Evolutionary conservation across 2,888 invertebrate species (phyloP).

Genomic region (Notocelia uddmanniana): DNA sequence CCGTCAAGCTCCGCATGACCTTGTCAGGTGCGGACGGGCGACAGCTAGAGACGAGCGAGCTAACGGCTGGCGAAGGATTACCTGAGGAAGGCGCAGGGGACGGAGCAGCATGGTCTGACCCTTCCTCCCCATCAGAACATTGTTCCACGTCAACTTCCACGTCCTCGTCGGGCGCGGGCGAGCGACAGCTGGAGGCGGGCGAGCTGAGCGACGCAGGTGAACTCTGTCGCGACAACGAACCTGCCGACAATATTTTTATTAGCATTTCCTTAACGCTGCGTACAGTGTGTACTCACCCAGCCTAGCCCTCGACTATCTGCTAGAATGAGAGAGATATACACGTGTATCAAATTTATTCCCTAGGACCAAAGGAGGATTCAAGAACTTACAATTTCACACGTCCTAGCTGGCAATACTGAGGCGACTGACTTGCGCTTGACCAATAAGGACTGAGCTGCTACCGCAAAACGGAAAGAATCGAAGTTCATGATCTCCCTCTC

Average conservation of each 20-base stretch:
- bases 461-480: too few species aligned
- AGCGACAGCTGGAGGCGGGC: slow-evolving; percentile 77
- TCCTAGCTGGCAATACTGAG: too few species aligned
- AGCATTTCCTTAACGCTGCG: not conserved
- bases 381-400: too few species aligned
- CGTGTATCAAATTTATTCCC: too few species aligned
- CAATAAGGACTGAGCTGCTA: too few species aligned
- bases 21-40: slow-evolving; percentile 85
- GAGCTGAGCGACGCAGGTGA: slow-evolving; percentile 80
- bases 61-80: slow-evolving; percentile 53
- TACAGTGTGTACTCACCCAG: not conserved
- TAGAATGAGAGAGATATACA: too few species aligned
- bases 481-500: too few species aligned
- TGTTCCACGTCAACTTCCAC: slow-evolving; percentile 90
- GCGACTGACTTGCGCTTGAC: too few species aligned
- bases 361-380: too few species aligned
- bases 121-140: slow-evolving; percentile 88
- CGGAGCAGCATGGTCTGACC: slow-evolving; percentile 81
- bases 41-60: slow-evolving; percentile 78
- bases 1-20: slow-evolving; percentile 89
- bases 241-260: slow-evolving; percentile 55
- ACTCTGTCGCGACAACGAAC: slow-evolving; percentile 78
- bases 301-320: not conserved
- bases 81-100: slow-evolving; percentile 82
- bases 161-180: slow-evolving; percentile 87